Evolutionary conservation across 2,888 invertebrate genomes (phyloP).

Genomic region (Apodemia zela): DNA sequence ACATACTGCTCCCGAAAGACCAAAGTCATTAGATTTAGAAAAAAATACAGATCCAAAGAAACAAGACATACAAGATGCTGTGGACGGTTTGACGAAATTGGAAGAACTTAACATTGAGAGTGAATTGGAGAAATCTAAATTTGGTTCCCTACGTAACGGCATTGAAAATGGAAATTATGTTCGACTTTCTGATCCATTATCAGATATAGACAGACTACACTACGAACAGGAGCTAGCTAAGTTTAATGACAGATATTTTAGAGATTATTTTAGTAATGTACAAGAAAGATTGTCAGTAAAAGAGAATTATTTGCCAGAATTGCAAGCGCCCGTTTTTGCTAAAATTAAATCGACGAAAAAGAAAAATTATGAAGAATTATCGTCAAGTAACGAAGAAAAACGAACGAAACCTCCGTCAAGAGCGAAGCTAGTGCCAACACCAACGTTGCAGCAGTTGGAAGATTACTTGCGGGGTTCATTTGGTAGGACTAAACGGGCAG

Average conservation of each 20-base stretch:
- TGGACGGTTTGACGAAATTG: constrained; percentile 46
- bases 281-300: constrained; percentile 58
- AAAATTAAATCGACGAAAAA: constrained; percentile 65
- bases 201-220: constrained; percentile 57
- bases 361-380: constrained; percentile 59
- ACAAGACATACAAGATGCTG: constrained; percentile 2
- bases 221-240: constrained; percentile 70
- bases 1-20: constrained; percentile 49
- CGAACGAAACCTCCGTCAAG: constrained; percentile 57
- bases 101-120: constrained; percentile 46
- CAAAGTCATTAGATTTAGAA: constrained; percentile 60
- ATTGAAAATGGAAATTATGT: constrained; percentile 65
- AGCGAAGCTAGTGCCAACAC: constrained; percentile 60
- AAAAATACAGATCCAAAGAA: constrained; percentile 43
- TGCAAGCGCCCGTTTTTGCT: constrained; percentile 71
- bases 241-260: constrained; percentile 68
- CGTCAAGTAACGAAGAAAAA: constrained; percentile 52
- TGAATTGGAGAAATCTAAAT: constrained; percentile 65
- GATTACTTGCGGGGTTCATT: constrained; percentile 64
- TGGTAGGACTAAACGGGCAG: constrained; percentile 48
- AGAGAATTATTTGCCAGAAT: constrained; percentile 69
- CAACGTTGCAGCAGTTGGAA: constrained; percentile 72
- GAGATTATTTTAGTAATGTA: constrained; percentile 61
- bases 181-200: constrained; percentile 60
- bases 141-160: constrained; percentile 66